Evolutionary conservation across 2,888 invertebrate species (phyloP).

Genomic region (Petrolisthes cinctipes): DNA sequence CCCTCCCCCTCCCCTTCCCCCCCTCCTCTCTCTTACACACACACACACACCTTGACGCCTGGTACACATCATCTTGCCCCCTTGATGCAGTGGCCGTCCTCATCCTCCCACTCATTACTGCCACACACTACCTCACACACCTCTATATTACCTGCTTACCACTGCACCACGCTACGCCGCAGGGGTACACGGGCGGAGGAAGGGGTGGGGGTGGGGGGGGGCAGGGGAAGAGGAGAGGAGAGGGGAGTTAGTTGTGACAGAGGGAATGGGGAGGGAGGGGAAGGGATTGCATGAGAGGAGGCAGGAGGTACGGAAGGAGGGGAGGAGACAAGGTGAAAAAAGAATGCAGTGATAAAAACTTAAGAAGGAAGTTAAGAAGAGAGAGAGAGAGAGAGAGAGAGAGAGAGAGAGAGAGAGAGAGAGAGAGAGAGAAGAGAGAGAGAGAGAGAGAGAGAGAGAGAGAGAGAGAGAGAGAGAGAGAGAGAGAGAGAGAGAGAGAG

Average conservation of each 20-base stretch:
- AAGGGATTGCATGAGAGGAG: not conserved
- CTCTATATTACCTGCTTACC: not conserved
- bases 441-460: not conserved
- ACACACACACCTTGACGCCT: too few species aligned
- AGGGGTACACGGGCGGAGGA: not conserved
- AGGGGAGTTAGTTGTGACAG: too few species aligned
- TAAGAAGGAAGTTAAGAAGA: not conserved
- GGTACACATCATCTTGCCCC: not conserved
- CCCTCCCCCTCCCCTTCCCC: not conserved
- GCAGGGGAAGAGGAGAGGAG: not conserved
- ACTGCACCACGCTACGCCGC: not conserved
- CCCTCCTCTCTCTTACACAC: not conserved
- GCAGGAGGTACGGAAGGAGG: not conserved
- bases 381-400: not conserved
- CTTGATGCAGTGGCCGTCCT: too few species aligned
- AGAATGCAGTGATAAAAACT: not conserved
- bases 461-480: not conserved
- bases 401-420: not conserved
- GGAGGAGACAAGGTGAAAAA: not conserved
- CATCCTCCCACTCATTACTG: not conserved
- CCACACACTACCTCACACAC: not conserved
- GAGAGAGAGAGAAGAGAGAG: not conserved
- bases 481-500: not conserved
- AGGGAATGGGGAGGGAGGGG: not conserved
- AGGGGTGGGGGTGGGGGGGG: not conserved